A percentile compares a stretch with the other conserved stretches of the same genome.
Conservation (phyloP, 2,797 vertebrate genomes). For the Simalia tracyae region DNA sequence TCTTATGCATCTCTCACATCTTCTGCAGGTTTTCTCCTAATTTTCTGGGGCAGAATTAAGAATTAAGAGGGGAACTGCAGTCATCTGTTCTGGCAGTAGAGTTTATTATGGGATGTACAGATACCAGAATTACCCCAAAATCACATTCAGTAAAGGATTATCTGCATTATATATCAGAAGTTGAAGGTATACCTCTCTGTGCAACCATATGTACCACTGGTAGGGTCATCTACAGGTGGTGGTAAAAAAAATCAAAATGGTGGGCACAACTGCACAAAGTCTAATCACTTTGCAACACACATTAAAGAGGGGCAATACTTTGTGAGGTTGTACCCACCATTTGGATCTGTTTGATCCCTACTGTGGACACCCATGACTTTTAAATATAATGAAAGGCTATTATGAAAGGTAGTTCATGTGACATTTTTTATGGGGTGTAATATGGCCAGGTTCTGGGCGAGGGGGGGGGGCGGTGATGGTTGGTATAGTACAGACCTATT, state of each 20-base stretch:
- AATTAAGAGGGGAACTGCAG: background rate
- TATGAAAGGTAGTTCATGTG: background rate
- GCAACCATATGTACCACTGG: background rate
- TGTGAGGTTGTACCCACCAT: background rate
- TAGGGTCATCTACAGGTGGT: background rate
- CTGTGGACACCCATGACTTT: background rate
- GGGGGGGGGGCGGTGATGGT: background rate
- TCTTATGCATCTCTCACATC: background rate
- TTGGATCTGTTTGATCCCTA: background rate
- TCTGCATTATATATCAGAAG: background rate
- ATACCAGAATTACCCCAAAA: background rate
- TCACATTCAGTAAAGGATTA: background rate
- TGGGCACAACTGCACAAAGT: background rate
- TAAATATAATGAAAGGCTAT: background rate
- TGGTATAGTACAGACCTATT: background rate
- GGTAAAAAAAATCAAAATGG: background rate
- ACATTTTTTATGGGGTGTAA: background rate
- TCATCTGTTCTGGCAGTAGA: background rate
- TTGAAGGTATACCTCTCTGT: background rate
- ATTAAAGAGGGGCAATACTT: background rate
- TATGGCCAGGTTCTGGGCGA: background rate
- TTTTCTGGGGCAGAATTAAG: background rate
- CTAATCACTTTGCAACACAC: background rate
- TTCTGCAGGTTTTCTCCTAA: background rate
- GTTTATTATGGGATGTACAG: background rate